These are phyloP conservation scores for Doris montereyensis DNA, from an alignment of 2,888 invertebrate genomes.

Conservation along the genomic window DNA sequence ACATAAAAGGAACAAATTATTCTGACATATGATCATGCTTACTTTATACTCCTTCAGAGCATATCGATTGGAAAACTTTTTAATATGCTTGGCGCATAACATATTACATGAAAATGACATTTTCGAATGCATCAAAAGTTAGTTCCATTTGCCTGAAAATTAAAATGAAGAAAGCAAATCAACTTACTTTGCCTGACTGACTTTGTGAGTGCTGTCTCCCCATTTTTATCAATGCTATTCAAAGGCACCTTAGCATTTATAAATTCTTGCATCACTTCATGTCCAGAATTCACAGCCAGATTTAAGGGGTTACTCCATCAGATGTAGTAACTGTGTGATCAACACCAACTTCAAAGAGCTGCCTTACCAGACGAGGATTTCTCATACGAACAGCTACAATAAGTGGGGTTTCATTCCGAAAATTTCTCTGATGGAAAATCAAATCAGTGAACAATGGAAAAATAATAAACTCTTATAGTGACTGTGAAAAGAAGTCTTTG, in stretches of 20 bases:
- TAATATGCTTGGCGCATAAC: too few relatives aligned
- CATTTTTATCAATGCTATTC: slow-evolving; percentile 49
- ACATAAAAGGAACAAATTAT: too few relatives aligned
- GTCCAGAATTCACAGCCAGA: slow-evolving; percentile 50
- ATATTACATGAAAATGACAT: neutral
- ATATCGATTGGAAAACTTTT: too few relatives aligned
- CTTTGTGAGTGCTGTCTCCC: slow-evolving; percentile 58
- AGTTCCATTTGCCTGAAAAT: neutral
- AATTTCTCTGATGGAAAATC: slow-evolving; percentile 34
- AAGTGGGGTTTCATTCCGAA: slow-evolving; percentile 50
- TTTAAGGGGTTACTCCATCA: slow-evolving; percentile 51
- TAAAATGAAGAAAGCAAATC: neutral
- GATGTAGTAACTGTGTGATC: slow-evolving; percentile 49
- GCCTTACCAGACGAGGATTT: slow-evolving; percentile 47
- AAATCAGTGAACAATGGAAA: too few relatives aligned
- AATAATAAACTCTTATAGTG: too few relatives aligned
- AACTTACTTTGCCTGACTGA: slow-evolving; percentile 56
- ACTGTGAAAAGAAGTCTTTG: too few relatives aligned
- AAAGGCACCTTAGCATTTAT: slow-evolving; percentile 44
- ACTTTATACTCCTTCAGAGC: too few relatives aligned
- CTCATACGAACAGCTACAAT: slow-evolving; percentile 49
- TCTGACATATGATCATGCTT: too few relatives aligned
- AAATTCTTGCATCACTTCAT: slow-evolving; percentile 46
- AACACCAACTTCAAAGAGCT: slow-evolving; percentile 59
- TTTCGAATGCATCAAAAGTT: neutral